Base-by-base conservation (phyloP, 2,888 invertebrate genomes). In the Drosophila infuscata region DNA sequence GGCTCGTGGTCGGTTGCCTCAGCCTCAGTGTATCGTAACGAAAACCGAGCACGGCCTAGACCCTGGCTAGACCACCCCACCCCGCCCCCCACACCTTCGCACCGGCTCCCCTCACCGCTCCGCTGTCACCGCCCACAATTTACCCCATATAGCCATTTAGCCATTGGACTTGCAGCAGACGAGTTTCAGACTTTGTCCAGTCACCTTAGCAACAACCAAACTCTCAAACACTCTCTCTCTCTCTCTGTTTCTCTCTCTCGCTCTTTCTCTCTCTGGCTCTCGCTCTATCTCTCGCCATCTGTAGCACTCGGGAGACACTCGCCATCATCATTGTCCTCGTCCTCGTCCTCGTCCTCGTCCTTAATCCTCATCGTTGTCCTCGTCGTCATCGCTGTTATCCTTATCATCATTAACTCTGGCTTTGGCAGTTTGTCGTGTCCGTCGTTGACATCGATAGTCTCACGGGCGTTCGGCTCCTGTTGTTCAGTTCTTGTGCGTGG, bases 1-100 rank as follows among this genome's bases (percentile, higher is more conserved):
- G 65, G 70, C 76, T 64, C 69, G 74, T 74, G 63, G 79, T 77
- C 69, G 46, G 36, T 9, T 5, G 36, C 68, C 75, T 79, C 81
- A 72, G 74, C 33, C 77, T 66, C 41, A 32, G 67, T 46, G 63
- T 53, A 30, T 29, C 38, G 57, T 12, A 12, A 32, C 49, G 32
- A 51, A 36, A 43, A n/a, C 25, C 41, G 11, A 49, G 17, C n/a
- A 36, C 61, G 71, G 41, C 61, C 72, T 63, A 71, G 72, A 72
- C 71, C 64, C 73, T 32, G 71, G 61, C 51, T 52, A 38, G 56
- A 52, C 36, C 43, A 7, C 46, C 25, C 46, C 3, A 17, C 38
- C 8, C 8, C 38, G 4, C 35, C 35, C n/a, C 32, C 12, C 20
- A 5, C 25, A 5, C 30, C 30, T 30, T 8, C 51, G 12, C 32